Conservation (phyloP, 92 coral and sea anemone species). For the Bergia puertoricense region DNA sequence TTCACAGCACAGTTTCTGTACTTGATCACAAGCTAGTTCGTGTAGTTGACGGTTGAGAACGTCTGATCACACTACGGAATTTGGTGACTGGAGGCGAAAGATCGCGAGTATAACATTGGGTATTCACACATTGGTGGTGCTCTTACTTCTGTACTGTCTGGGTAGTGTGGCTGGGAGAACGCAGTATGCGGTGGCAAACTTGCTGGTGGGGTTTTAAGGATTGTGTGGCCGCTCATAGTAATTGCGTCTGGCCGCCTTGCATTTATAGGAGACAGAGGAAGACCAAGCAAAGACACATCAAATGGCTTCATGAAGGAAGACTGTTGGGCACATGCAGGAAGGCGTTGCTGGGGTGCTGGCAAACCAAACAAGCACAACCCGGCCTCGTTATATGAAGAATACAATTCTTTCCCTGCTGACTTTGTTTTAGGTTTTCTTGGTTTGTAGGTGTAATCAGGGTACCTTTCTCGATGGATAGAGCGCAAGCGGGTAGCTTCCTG, state of each 20-base stretch:
- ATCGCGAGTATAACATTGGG: background rate
- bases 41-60: background rate
- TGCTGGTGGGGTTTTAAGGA: background rate
- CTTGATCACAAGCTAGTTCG: background rate
- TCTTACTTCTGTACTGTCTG: background rate
- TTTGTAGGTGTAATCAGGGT: background rate
- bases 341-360: background rate
- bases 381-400: background rate
- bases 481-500: background rate
- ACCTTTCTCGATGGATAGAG: background rate
- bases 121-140: too few relatives aligned
- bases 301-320: background rate
- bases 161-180: background rate
- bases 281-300: background rate
- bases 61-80: background rate
- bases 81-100: background rate
- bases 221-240: background rate
- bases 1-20: background rate
- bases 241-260: background rate
- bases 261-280: background rate
- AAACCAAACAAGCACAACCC: background rate
- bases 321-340: background rate
- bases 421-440: background rate
- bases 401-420: background rate
- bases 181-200: background rate